phyloP scores from a whole-genome alignment of 2,888 invertebrate genomes.

The Adineta ricciae region DNA sequence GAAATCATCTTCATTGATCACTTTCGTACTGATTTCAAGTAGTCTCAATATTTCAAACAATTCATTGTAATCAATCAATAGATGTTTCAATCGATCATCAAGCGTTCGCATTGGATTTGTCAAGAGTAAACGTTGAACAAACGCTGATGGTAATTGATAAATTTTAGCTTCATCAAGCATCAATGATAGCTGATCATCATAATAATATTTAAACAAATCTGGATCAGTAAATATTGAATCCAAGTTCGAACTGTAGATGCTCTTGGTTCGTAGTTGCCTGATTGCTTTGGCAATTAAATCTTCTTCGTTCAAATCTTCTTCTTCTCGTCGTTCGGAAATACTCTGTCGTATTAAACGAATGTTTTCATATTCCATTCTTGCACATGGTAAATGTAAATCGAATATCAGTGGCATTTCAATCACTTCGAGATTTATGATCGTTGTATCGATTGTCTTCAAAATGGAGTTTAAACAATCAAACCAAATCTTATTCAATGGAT shows the following conservation, averaged over 20 bases:
- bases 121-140: neutral
- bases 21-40: neutral
- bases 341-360: neutral
- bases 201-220: neutral
- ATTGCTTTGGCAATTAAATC: neutral
- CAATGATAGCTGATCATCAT: neutral
- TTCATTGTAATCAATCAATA: neutral
- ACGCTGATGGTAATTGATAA: neutral
- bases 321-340: neutral
- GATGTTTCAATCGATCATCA: neutral
- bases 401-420: neutral
- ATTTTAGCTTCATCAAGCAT: neutral
- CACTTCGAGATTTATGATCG: neutral
- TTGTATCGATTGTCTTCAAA: neutral
- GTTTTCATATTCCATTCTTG: neutral
- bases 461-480: neutral
- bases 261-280: neutral
- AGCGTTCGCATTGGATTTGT: neutral
- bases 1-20: neutral
- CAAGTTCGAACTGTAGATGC: neutral
- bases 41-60: neutral
- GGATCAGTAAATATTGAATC: neutral
- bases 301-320: neutral
- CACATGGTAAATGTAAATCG: neutral
- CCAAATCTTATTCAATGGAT: neutral